Base-by-base conservation (phyloP, 2,888 invertebrate genomes). In the Tipula lateralis region DNA sequence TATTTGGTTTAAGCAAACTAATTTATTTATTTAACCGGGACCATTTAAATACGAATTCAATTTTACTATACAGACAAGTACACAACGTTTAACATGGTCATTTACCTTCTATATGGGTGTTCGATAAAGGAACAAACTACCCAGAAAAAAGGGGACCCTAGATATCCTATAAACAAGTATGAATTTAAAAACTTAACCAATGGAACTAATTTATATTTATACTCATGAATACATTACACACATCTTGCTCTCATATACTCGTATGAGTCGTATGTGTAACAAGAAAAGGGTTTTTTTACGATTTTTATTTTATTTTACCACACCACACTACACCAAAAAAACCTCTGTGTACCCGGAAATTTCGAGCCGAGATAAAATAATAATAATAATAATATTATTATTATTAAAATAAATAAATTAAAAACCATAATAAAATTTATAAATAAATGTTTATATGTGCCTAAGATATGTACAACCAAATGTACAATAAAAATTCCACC, bases 181-280 rank as follows among this genome's bases (percentile, higher is more conserved):
- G 66, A 66, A 66, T 24, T 66, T 66, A 24, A 66, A 66, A 66
- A 66, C 66, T 66, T 66, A 66, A 24, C 66, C 66, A 66, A 24
- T 66, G 66, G 66, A 66, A 66, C 66, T 66, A 66, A 66, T 66
- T 66, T 66, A 66, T 66, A 66, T 66, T 66, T 66, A 66, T 66
- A 66, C 66, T 66, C 66, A 66, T 66, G 66, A 66, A 66, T 66
- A 66, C 66, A 66, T 66, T 66, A 66, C 66, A 66, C 9, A 24
- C 24, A 66, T 24, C n/a, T n/a, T 9, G 9, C 24, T 24, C 44
- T 16, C 44, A 50, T 2, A 39, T 39, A 50, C 3, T 50, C 36
- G n/a, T 50, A 16, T 50, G n/a, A 50, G 6, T n/a, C n/a, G 44
- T 19, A 44, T 44, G 39, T 19, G 19, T 50, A 66, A 24, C 66